phyloP scores from a whole-genome alignment of 53 echinoderm and acorn worm genomes.

The Mesocentrotus franciscanus region DNA sequence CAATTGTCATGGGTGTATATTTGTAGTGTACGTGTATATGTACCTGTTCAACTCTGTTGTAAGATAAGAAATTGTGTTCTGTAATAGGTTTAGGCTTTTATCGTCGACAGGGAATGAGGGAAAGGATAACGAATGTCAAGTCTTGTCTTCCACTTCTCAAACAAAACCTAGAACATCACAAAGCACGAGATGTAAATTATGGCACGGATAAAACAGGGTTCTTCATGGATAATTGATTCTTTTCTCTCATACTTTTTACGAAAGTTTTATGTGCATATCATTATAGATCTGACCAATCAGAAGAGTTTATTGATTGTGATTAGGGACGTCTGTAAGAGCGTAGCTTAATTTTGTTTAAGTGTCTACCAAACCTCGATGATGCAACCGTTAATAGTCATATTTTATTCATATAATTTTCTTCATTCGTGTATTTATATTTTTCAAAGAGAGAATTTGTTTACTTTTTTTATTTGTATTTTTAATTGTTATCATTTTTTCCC shows the following conservation, averaged over 20 bases:
- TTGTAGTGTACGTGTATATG: constrained; percentile 20
- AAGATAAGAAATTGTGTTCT: neutral
- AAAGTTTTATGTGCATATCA: constrained; percentile 33
- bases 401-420: no score
- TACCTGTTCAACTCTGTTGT: constrained; percentile 14
- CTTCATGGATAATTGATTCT: neutral
- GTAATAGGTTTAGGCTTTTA: constrained; percentile 20
- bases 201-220: constrained; percentile 55
- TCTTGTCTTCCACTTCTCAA: constrained; percentile 55
- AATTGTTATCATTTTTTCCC: neutral
- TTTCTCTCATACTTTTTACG: constrained; percentile 1
- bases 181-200: constrained; percentile 16
- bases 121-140: neutral
- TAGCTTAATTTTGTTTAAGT: neutral
- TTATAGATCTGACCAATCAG: constrained; percentile 33
- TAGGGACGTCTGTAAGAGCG: neutral
- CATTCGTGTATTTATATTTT: neutral
- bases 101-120: neutral
- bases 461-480: neutral
- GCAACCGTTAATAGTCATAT: neutral
- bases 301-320: constrained; percentile 26
- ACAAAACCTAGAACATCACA: constrained; percentile 3
- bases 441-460: neutral
- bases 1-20: neutral
- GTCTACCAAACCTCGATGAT: neutral